Conservation (phyloP, 2,888 invertebrate species). For the Cabera pusaria region DNA sequence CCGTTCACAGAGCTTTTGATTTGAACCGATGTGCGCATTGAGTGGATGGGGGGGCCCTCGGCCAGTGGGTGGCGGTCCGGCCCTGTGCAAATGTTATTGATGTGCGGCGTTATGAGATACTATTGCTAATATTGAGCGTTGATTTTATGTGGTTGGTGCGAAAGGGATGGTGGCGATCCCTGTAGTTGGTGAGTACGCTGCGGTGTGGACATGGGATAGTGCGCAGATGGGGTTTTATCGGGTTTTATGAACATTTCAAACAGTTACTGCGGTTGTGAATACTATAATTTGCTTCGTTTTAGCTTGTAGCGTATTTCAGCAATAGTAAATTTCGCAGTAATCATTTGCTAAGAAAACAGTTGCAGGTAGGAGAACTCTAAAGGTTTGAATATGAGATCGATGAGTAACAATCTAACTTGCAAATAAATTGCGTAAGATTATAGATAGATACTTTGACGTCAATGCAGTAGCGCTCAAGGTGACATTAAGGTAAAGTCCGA, state of each 20-base stretch:
- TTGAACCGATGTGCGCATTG: constrained; percentile 58
- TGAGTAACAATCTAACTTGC: too few relatives aligned
- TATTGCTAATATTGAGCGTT: constrained; percentile 52
- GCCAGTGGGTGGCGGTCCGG: constrained; percentile 34
- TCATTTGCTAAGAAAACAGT: too few relatives aligned
- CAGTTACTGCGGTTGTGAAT: too few relatives aligned
- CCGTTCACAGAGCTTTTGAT: constrained; percentile 51
- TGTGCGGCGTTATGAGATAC: constrained; percentile 46
- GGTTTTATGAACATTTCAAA: too few relatives aligned
- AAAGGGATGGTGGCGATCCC: constrained; percentile 27
- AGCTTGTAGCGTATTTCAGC: too few relatives aligned
- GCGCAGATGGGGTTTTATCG: constrained; percentile 10
- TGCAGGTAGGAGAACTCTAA: too few relatives aligned
- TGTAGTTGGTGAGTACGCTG: constrained; percentile 14
- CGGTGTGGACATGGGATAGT: constrained; percentile 11
- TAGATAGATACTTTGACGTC: constrained; percentile 11
- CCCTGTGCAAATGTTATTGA: constrained; percentile 60
- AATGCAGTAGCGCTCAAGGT: neutral
- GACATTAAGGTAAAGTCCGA: constrained; percentile 7
- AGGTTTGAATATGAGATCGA: too few relatives aligned
- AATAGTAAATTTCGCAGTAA: too few relatives aligned
- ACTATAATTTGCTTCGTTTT: too few relatives aligned
- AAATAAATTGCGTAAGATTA: too few relatives aligned
- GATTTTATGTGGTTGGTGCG: constrained; percentile 40
- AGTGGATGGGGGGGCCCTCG: constrained; percentile 32